A percentile compares a stretch with the other conserved stretches of the same genome.
These are phyloP conservation scores for Callyntrura sp. DNA, from an alignment of 2,888 invertebrate genomes.

Conservation along the genomic window DNA sequence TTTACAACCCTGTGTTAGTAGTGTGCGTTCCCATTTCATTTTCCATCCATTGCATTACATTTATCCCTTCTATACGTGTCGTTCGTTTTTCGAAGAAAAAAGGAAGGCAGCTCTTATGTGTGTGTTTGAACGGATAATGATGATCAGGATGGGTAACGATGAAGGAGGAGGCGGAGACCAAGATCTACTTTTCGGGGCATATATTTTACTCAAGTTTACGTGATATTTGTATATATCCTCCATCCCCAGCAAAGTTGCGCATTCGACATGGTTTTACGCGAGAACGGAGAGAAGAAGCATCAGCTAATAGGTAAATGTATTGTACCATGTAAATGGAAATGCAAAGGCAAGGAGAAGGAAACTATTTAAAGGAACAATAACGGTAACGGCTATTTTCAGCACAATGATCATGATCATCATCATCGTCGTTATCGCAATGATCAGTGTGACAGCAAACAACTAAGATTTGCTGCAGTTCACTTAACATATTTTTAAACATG, in stretches of 20 bases:
- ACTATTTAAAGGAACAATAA: neutral
- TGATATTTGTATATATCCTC: too few species aligned
- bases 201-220: too few species aligned
- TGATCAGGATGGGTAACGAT: neutral
- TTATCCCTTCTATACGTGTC: too few species aligned
- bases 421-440: neutral
- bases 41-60: neutral
- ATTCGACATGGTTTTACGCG: too few species aligned
- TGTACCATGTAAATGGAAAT: neutral
- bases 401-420: neutral
- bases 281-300: too few species aligned
- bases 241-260: too few species aligned
- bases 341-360: neutral
- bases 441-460: neutral
- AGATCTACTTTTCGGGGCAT: too few species aligned
- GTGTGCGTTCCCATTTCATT: neutral
- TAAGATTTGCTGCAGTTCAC: neutral
- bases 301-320: too few species aligned
- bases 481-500: too few species aligned
- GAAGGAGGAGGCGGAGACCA: neutral
- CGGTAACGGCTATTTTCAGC: slow-evolving; percentile 1
- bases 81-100: neutral
- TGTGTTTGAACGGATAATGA: slow-evolving; percentile 19
- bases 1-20: slow-evolving; percentile 1
- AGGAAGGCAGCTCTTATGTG: neutral